Percentiles rank a stretch among this genome's conserved stretches.
Evolutionary conservation across 2,113 vertebrate genomes (phyloP).

Genomic region (Eulemur rufifrons): DNA sequence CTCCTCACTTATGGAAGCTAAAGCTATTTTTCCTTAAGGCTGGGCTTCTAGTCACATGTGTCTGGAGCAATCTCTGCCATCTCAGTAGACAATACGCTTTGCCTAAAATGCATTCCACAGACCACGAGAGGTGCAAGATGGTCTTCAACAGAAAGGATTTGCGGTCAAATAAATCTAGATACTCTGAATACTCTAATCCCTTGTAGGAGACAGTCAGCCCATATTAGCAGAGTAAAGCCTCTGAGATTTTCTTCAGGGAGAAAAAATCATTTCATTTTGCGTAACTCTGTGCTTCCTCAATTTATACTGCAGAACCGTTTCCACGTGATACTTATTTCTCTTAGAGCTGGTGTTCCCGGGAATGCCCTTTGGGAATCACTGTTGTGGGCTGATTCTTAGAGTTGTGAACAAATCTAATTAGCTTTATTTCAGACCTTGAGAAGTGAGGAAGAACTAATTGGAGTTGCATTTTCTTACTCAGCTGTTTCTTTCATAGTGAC

Average conservation of each 20-base stretch:
- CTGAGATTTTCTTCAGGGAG: background rate
- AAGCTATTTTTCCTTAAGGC: background rate
- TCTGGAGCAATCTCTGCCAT: background rate
- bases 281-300: background rate
- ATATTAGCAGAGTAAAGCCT: background rate
- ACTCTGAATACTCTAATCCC: background rate
- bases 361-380: conserved; percentile 13
- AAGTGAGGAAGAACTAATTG: conserved; percentile 21
- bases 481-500: conserved; percentile 11
- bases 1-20: background rate
- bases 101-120: background rate
- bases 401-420: conserved; percentile 63
- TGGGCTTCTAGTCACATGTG: background rate
- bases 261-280: background rate
- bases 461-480: conserved; percentile 43
- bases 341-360: background rate
- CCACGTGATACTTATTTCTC: background rate
- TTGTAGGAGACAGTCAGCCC: background rate
- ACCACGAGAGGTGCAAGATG: background rate
- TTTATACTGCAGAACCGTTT: background rate
- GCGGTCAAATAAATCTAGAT: background rate
- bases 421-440: conserved; percentile 34
- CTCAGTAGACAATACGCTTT: background rate
- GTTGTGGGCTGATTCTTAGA: background rate
- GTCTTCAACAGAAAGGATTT: background rate